These are phyloP conservation scores for Lepus oiostolus DNA, from an alignment of 2,797 vertebrate genomes.

Conservation along the genomic window DNA sequence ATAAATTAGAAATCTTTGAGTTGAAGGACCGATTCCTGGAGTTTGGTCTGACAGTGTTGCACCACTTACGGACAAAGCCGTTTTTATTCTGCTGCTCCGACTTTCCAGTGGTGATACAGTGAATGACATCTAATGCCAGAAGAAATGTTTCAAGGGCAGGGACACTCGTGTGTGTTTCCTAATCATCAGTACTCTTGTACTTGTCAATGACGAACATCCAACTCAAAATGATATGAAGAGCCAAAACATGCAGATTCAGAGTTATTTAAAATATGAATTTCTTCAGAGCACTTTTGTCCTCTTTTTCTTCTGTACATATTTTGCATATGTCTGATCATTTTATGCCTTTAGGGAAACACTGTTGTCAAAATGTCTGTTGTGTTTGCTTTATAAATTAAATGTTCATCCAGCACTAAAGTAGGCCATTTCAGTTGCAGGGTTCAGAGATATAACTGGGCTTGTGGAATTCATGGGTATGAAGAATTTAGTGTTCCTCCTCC, in stretches of 20 bases:
- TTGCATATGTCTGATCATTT: neutral
- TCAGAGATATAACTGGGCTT: neutral
- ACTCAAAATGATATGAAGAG: neutral
- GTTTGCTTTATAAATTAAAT: neutral
- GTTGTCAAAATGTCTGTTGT: neutral
- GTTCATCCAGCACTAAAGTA: neutral
- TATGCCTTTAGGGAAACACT: neutral
- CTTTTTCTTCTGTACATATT: neutral
- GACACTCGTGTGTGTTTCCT: neutral
- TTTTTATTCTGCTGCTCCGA: neutral
- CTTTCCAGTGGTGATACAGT: neutral
- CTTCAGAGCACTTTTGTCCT: neutral
- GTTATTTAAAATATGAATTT: conserved; percentile 13
- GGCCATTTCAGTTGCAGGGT: neutral
- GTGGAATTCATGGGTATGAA: neutral
- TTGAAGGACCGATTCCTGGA: neutral
- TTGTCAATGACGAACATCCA: neutral
- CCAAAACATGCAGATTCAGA: neutral
- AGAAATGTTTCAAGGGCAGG: neutral
- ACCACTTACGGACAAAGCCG: neutral
- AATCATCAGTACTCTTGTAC: neutral
- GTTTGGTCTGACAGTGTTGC: neutral
- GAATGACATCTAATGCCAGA: neutral
- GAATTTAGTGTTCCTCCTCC: neutral
- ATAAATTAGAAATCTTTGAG: neutral